Evolutionary conservation across 2,888 invertebrate species (phyloP), one percentile per base, ranked within the genome.

Genomic region (Mythimna albipuncta): DNA sequence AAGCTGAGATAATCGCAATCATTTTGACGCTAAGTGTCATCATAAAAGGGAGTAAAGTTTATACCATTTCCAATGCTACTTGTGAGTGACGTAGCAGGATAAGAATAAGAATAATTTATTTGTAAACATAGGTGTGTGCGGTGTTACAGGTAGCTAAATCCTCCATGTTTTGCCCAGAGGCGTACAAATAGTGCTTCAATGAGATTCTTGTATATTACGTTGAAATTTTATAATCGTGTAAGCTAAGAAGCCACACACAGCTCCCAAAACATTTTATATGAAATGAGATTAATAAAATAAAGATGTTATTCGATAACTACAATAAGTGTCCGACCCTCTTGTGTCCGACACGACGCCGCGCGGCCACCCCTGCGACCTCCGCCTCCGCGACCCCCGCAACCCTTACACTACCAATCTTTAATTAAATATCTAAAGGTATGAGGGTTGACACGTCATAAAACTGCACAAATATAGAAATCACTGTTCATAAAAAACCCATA

Each of bases 381-480:
- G 32, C 38, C 50, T 50, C 38, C 6, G 52, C 32, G 66, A 32
- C 62, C 63, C 67, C 64, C 73, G 35, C 82, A 88, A 88, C 88
- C 89, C 89, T 89, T 87, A 74, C 80, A 72, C 72, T 75, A 59
- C 72, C 72, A 87, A 89, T 88, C 88, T 88, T 89, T 90, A 87
- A 90, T 90, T 88, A 88, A 90, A 90, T 88, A 87, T 83, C 78
- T 62, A 69, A 70, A 77, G 81, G 81, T 81, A 77, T 84, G 80
- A 76, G 81, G 77, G 82, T 78, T 81, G 82, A 83, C 86, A 82
- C 80, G 68, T 81, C 84, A 83, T 85, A 87, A 87, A 88, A 89
- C 82, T 84, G 81, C 84, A 88, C 89, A 88, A 90, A 91, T 91
- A 89, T 87, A 89, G 88, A 89, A 91, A 91, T 91, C 92, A 89